Base-by-base conservation (phyloP, 2,888 invertebrate species). In the Drosophila tripunctata region DNA sequence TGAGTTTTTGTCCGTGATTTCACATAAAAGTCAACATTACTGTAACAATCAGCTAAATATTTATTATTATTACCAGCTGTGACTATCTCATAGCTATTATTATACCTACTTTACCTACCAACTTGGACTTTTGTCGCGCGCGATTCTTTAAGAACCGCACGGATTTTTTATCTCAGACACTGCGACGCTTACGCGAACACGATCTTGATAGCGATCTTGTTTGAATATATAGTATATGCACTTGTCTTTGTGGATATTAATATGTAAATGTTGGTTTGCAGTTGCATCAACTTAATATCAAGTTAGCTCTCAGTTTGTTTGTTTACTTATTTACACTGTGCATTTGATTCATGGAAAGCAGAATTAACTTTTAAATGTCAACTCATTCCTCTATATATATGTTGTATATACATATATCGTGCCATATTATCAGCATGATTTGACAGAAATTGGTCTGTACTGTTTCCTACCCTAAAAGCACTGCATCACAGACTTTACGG, bases 371-470 rank as follows among this genome's bases (percentile, higher is more conserved):
- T 47, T 56, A 41, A 38, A 43, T 19, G 15, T 30, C 41, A 47
- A 48, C 27, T 58, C 35, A 47, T 31, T 15, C 7, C 8, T 12
- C 10, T 35, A 38, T 10, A 27, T 24, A 40, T 41, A 22, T 22
- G 27, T 27, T 36, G 22, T 27, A 6, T 36, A 27, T 40, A 30
- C 27, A 17, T 38, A 33, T 44, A 58, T 47, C 61, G 62, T 61
- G 35, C 33, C 55, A 72, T 61, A 66, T 74, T 71, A 85, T 81
- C 73, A 85, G 70, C 63, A 78, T 82, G 87, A 87, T 63, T 58
- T 41, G 14, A 45, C 75, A 64, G 3, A 43, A 65, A 30, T 21
- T 8, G 4, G 12, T 40, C 50, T 57, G 63, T 60, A 33, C 17
- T 73, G 68, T 54, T 52, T 33, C 1, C 17, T 10, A 31, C 7